Percentiles rank a stretch among this genome's conserved stretches.
phyloP scores from a whole-genome alignment of 2,113 vertebrate species.

The Cebidichthys violaceus region DNA sequence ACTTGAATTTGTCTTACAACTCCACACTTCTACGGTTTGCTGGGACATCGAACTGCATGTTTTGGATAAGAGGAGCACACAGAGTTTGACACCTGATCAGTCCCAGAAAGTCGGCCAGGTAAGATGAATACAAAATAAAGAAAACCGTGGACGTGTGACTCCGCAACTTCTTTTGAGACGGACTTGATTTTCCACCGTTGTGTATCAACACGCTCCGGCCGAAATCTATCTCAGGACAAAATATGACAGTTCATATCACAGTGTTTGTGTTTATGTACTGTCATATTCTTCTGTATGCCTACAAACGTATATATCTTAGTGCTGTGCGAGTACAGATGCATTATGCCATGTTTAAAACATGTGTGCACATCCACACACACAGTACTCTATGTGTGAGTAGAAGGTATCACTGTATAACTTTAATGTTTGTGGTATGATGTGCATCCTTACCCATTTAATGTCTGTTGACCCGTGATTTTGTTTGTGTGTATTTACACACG shows the following conservation, averaged over 20 bases:
- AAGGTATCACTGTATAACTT: background rate
- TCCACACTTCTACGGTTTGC: background rate
- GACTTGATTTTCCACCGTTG: background rate
- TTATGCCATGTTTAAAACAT: background rate
- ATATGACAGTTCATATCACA: background rate
- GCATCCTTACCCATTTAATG: background rate
- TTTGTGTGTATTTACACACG: background rate
- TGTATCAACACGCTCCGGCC: background rate
- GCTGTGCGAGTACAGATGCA: background rate
- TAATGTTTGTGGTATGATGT: background rate
- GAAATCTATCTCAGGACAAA: background rate
- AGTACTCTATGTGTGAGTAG: background rate
- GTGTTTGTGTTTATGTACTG: background rate
- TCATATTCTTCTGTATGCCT: background rate
- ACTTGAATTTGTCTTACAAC: background rate
- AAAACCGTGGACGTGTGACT: background rate
- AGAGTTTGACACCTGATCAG: constrained; percentile 19
- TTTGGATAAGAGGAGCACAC: constrained; percentile 2
- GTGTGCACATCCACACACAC: background rate
- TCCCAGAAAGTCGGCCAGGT: background rate
- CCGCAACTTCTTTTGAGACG: background rate
- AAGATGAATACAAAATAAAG: background rate
- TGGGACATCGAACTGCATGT: background rate
- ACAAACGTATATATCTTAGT: background rate
- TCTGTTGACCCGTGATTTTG: background rate